Conservation (phyloP, 2,113 vertebrate genomes). For the Symphodus melops region DNA sequence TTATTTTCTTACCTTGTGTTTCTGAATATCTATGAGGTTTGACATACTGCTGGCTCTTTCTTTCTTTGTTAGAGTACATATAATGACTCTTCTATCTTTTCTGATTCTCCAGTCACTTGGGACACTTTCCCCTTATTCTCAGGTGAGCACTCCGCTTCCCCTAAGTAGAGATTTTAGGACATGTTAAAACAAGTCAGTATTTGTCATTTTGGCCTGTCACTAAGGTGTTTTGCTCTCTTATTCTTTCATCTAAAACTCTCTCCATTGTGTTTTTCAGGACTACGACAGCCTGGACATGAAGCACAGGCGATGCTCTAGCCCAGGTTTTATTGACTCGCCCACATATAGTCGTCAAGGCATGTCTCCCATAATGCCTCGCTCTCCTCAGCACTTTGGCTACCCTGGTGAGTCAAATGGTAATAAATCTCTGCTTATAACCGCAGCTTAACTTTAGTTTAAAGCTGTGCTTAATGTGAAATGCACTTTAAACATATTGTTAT, state of each 20-base stretch:
- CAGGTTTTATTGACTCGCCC: constrained; percentile 95
- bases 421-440: background rate
- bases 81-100: constrained; percentile 46
- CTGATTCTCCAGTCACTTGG: constrained; percentile 89
- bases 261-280: constrained; percentile 81
- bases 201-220: constrained; percentile 14
- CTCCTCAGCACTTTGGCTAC: constrained; percentile 93
- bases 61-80: background rate
- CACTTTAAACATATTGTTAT: background rate
- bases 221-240: constrained; percentile 10
- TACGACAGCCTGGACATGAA: constrained; percentile 91
- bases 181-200: constrained; percentile 32
- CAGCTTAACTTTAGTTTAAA: background rate
- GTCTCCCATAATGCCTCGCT: constrained; percentile 93
- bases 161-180: background rate
- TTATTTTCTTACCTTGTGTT: background rate
- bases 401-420: constrained; percentile 85
- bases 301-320: constrained; percentile 93
- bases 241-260: background rate
- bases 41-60: background rate
- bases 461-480: background rate
- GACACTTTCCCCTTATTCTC: constrained; percentile 94
- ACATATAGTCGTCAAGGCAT: constrained; percentile 92
- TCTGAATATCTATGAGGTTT: background rate
- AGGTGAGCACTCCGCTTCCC: constrained; percentile 83